These are phyloP conservation scores for Himalopsyche kuldschensis DNA, from an alignment of 2,888 invertebrate genomes.

Conservation along the genomic window DNA sequence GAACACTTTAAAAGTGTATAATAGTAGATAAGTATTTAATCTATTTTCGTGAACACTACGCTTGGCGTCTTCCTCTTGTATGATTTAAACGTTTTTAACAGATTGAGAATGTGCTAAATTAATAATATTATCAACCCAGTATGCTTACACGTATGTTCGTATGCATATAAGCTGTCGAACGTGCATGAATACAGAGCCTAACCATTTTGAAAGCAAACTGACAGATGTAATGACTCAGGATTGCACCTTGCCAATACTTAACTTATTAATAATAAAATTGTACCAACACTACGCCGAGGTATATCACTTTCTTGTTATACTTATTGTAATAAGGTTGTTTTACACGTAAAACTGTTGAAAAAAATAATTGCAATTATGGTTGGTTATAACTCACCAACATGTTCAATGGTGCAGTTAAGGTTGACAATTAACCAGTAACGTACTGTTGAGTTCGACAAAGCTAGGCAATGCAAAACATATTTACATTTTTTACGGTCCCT, in stretches of 20 bases:
- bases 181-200: neutral
- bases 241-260: neutral
- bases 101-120: neutral
- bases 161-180: neutral
- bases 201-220: neutral
- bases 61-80: no score
- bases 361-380: no score
- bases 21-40: no score
- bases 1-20: no score
- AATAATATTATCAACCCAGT: neutral
- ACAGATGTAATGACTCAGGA: slow-evolving; percentile 3
- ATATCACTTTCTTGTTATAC: neutral
- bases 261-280: neutral
- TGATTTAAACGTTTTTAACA: neutral
- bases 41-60: no score
- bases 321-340: neutral
- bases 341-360: no score
- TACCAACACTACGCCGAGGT: neutral
- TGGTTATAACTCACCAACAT: no score
- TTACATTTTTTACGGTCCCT: no score
- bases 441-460: no score
- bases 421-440: no score
- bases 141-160: neutral
- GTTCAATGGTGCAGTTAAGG: no score
- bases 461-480: no score